A percentile compares a stretch with the other conserved stretches of the same genome.
phyloP scores from a whole-genome alignment of 2,888 invertebrate species.

The Strigamia crassipes region DNA sequence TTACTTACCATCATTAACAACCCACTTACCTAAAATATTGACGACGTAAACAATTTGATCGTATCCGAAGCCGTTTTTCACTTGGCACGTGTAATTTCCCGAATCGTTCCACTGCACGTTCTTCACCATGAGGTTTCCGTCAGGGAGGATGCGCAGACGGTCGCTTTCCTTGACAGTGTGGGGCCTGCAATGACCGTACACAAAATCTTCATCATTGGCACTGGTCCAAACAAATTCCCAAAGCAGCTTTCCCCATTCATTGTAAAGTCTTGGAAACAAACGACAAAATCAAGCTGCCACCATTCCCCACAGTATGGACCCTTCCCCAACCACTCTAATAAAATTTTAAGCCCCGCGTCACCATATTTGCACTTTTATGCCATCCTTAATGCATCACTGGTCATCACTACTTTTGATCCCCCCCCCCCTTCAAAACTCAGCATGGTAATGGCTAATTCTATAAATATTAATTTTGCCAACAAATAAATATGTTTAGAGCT shows the following conservation, averaged over 20 bases:
- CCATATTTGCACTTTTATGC: not conserved
- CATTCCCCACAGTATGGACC: not conserved
- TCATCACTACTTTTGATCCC: not conserved
- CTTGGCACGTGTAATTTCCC: constrained; percentile 91
- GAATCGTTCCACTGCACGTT: constrained; percentile 88
- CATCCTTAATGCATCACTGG: not conserved
- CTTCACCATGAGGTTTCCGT: constrained; percentile 88
- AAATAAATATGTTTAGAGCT: no score
- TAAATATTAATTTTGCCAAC: no score
- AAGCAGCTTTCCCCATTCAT: constrained; percentile 28
- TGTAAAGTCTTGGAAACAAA: constrained; percentile 25
- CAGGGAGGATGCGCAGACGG: constrained; percentile 81
- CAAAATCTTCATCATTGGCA: constrained; percentile 18
- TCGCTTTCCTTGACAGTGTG: constrained; percentile 63
- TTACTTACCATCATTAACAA: constrained; percentile 34
- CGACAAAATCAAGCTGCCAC: constrained; percentile 31
- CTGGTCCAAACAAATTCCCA: constrained; percentile 22
- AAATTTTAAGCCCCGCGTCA: not conserved
- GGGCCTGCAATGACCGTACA: constrained; percentile 31
- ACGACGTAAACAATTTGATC: constrained; percentile 61
- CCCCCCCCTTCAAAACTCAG: no score
- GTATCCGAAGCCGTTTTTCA: constrained; percentile 89
- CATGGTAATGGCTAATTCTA: no score
- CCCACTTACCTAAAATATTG: constrained; percentile 47
- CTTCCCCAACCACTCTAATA: not conserved